Evolutionary conservation across 2,797 vertebrate species (phyloP).

Genomic region (Ciconia nigra): DNA sequence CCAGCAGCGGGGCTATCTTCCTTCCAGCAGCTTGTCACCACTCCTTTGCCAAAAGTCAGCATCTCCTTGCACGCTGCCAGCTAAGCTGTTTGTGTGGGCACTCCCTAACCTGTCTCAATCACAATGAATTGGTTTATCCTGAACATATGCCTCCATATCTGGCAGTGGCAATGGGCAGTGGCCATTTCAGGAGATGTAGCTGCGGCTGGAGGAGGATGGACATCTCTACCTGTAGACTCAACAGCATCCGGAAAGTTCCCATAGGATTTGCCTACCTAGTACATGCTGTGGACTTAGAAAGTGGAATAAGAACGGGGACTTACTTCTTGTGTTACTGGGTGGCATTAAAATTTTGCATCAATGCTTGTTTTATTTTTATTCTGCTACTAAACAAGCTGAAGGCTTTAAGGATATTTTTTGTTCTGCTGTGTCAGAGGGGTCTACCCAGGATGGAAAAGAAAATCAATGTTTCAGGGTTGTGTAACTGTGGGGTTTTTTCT

Average conservation of each 20-base stretch:
- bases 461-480: slow-evolving; percentile 73
- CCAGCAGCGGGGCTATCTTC: not conserved
- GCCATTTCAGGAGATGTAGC: not conserved
- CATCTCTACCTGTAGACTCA: not conserved
- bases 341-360: slow-evolving; percentile 74
- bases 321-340: slow-evolving; percentile 56
- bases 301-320: slow-evolving; percentile 54
- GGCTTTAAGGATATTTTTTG: slow-evolving; percentile 46
- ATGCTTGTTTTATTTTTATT: slow-evolving; percentile 78
- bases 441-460: slow-evolving; percentile 71
- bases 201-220: not conserved
- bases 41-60: not conserved
- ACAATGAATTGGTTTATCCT: not conserved
- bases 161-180: not conserved
- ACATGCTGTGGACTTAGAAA: slow-evolving; percentile 50
- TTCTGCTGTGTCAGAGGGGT: slow-evolving; percentile 68
- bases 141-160: not conserved
- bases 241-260: slow-evolving; percentile 57
- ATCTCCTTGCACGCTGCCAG: not conserved
- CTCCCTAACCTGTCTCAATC: not conserved
- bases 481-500: slow-evolving; percentile 56
- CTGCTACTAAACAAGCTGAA: slow-evolving; percentile 74
- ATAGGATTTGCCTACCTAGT: slow-evolving; percentile 57
- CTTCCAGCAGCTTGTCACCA: not conserved
- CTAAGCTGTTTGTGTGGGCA: not conserved